Conservation (phyloP, 2,113 vertebrate genomes). For the Pituophis catenifer region DNA sequence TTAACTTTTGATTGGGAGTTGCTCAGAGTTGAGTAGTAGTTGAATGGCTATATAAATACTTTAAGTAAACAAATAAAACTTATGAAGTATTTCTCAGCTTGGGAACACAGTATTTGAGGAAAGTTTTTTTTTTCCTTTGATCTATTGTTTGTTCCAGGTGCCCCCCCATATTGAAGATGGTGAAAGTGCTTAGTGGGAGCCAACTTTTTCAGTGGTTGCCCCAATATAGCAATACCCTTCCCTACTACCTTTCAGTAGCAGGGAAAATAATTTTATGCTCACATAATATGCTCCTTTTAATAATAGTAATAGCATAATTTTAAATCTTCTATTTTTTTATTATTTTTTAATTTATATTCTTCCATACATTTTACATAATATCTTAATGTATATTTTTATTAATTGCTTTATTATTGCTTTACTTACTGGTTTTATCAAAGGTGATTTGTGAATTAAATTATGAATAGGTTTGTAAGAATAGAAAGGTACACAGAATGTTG, state of each 20-base stretch:
- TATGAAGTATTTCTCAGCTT: background rate
- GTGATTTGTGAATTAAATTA: background rate
- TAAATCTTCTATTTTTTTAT: background rate
- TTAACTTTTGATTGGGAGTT: background rate
- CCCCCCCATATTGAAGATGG: background rate
- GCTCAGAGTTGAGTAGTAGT: background rate
- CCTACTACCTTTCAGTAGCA: background rate
- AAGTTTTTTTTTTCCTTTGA: background rate
- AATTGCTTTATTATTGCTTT: background rate
- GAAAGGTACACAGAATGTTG: background rate
- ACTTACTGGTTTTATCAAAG: background rate
- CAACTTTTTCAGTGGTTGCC: background rate
- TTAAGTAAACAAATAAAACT: background rate
- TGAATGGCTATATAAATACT: background rate
- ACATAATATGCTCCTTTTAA: background rate
- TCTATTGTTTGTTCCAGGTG: background rate
- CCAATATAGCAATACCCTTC: background rate
- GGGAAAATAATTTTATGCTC: background rate
- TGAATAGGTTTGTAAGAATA: background rate
- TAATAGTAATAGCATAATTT: background rate
- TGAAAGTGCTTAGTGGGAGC: background rate
- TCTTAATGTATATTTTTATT: background rate
- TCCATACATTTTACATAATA: background rate
- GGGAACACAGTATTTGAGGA: background rate
- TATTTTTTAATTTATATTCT: background rate